These are phyloP conservation scores for Agrochola litura DNA, from an alignment of 2,888 invertebrate genomes.

Conservation along the genomic window DNA sequence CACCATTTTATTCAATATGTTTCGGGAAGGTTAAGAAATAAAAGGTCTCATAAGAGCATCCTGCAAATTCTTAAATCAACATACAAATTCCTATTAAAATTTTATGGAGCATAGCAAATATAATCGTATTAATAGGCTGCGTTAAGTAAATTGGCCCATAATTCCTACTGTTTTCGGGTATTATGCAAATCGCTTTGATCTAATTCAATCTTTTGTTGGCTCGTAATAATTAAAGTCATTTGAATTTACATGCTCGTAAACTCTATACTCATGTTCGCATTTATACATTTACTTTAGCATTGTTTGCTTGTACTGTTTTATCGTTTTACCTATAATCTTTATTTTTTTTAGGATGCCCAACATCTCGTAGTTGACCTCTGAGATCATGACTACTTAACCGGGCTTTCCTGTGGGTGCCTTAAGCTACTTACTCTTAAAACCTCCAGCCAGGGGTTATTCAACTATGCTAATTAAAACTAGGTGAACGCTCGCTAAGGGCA, in stretches of 20 bases:
- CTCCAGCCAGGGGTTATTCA: no score
- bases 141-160: constrained; percentile 64
- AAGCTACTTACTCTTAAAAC: no score
- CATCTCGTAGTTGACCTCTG: no score
- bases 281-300: constrained; percentile 45
- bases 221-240: constrained; percentile 76
- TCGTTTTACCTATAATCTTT: constrained; percentile 53
- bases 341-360: no score
- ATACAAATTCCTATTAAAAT: constrained; percentile 40
- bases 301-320: constrained; percentile 57
- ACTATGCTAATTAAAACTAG: no score
- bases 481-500: no score
- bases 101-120: constrained; percentile 50
- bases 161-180: constrained; percentile 62
- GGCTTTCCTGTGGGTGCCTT: no score
- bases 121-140: constrained; percentile 52
- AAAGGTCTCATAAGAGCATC: not conserved
- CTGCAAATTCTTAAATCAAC: constrained; percentile 25
- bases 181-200: constrained; percentile 74
- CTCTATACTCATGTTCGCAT: constrained; percentile 50
- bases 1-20: not conserved
- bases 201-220: constrained; percentile 76
- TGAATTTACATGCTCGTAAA: constrained; percentile 74
- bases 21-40: not conserved
- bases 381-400: no score